Base-by-base conservation (phyloP, 2,888 invertebrate genomes). In the Brenthis hecate region DNA sequence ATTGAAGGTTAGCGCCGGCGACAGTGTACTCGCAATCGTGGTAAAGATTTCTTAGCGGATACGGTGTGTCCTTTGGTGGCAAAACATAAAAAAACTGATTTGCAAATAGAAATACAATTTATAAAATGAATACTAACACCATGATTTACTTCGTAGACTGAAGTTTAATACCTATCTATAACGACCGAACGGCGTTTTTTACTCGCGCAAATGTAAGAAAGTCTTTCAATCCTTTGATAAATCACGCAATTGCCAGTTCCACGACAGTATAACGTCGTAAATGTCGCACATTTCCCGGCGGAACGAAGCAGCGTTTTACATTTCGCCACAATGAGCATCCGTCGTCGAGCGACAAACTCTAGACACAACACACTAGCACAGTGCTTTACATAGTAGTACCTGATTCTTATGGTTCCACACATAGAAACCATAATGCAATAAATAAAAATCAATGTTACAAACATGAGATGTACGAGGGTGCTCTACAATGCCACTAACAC, bases 321-420 rank as follows among this genome's bases (percentile, higher is more conserved):
- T 69, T 65, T 66, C 54, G 73, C 74, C 72, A 80, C 81, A 80
- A 82, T 80, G 80, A 77, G 70, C 79, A 80, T 83, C 80, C 80
- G 78, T 70, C 71, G 36, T 43, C 73, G 72, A 72, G 78, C 81
- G 79, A 80, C 83, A 79, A 81, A 80, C 78, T 76, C 75, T 78
- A 81, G 81, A 81, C 81, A 81, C 76, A 82, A 82, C 58, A 65
- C 60, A 65, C 54, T 13, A 60, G 48, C 48, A 5, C 19, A 36
- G 16, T 28, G 19, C 53, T 36, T 47, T 58, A 58, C 32, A 19
- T 56, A 54, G 14, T n/a, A 16, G 50, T 32, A 54, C 13, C 43
- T 58, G 23, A 23, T 58, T 65, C 65, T 65, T 57, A 65, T 58
- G 23, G 28, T 28, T n/a, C 48, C 55, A 36, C 6, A 55, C 56